A percentile compares a stretch with the other conserved stretches of the same genome.
Conservation (phyloP, 2,113 vertebrate genomes). For the Vombatus ursinus region DNA sequence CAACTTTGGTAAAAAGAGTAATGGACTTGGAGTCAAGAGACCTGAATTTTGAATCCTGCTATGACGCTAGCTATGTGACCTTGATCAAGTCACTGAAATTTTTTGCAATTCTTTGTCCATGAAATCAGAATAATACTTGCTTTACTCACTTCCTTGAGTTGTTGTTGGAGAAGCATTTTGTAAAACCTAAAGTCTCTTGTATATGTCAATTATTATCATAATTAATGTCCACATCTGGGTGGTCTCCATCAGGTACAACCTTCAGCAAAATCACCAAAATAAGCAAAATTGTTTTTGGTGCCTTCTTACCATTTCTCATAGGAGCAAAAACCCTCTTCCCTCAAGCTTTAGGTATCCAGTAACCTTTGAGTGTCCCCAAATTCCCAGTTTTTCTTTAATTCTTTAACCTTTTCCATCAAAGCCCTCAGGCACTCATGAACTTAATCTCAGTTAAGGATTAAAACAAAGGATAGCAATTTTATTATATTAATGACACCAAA, state of each 20-base stretch:
- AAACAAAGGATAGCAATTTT: conserved; percentile 22
- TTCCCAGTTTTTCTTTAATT: neutral
- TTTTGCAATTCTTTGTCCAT: neutral
- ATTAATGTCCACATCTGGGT: neutral
- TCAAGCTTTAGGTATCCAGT: neutral
- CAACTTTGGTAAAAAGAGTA: neutral
- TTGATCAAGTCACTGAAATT: neutral
- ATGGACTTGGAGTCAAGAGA: neutral
- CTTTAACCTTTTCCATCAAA: neutral
- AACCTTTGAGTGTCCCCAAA: neutral
- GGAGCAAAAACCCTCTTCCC: neutral
- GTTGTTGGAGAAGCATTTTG: neutral
- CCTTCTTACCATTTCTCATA: neutral
- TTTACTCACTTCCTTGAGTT: neutral
- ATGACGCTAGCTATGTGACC: neutral
- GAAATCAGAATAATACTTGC: neutral
- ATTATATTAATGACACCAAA: conserved; percentile 9
- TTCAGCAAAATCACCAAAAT: neutral
- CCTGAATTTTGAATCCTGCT: neutral
- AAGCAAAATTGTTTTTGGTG: neutral
- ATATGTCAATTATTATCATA: neutral
- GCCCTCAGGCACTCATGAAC: neutral
- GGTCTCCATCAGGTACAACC: neutral
- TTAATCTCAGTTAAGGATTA: neutral
- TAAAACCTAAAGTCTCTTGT: neutral